Base-by-base conservation (phyloP, 2,797 vertebrate genomes). In the Argyrosomus regius region DNA sequence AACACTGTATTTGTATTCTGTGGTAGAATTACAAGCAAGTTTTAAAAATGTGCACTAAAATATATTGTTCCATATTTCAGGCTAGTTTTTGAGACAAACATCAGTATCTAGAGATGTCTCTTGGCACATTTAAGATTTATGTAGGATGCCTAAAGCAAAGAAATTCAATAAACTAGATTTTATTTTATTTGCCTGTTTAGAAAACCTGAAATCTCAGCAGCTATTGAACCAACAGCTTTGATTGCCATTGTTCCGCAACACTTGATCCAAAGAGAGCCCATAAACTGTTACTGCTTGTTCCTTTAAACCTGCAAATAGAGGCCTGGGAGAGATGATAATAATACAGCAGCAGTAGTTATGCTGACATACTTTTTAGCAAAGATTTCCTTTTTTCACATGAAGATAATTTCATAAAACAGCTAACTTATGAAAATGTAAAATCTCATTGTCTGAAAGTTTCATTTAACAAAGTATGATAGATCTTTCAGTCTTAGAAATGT, bases 211-310 rank as follows among this genome's bases (percentile, higher is more conserved):
- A 14, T 48, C n/a, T 71, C 66, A 66, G 39, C 22, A 18, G 28
- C 3, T 10, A 24, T 13, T 71, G 43, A 45, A 74, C 53, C 60
- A 62, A 68, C 17, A 52, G 39, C 41, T 53, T 12, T 16, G 14
- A 54, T 17, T 60, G 4, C 24, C 6, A n/a, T 46, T 73, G 57
- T 73, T 64, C 17, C 35, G 22, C 46, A 53, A 18, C 46, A 26
- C 22, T 65, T 60, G 50, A 71, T 56, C 31, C 26, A 48, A 18
- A 71, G n/a, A 49, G 16, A 71, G 18, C 22, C 17, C 59, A 45
- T 39, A 53, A 76, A 20, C 41, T 45, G 46, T 45, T 62, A 28
- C 49, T 57, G 46, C 58, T 41, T 70, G 39, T 61, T 81, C 28
- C 35, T 63, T 52, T 54, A 67, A 56, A 22, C 48, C 18, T 62